phyloP scores from a whole-genome alignment of 2,797 vertebrate species.

The Kryptolebias ocellatus region DNA sequence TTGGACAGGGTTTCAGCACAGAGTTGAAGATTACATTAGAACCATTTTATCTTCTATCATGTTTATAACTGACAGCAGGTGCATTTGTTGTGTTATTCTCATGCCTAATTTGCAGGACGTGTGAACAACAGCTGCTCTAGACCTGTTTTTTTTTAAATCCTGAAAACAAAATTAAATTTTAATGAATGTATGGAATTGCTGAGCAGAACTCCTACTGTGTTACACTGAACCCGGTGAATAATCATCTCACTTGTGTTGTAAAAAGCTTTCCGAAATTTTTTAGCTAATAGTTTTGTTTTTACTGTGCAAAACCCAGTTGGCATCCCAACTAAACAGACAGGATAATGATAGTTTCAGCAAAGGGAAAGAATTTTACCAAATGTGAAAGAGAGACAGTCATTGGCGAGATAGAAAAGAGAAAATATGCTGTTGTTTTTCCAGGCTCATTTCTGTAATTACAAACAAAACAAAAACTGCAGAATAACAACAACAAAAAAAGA shows the following conservation, averaged over 20 bases:
- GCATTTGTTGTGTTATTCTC: constrained; percentile 10
- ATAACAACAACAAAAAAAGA: no score
- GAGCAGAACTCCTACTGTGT: not conserved
- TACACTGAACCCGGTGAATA: not conserved
- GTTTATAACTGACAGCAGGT: constrained; percentile 15
- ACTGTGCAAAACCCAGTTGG: no score
- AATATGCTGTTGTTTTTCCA: no score
- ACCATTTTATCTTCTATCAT: constrained; percentile 19
- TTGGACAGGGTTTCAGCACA: constrained; percentile 32
- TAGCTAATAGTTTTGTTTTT: no score
- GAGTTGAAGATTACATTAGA: constrained; percentile 12
- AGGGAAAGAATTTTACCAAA: no score
- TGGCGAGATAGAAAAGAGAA: no score
- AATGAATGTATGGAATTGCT: constrained; percentile 8
- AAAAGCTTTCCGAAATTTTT: not conserved
- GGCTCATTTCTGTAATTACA: no score
- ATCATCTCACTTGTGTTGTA: not conserved
- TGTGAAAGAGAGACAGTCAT: no score
- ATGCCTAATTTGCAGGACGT: constrained; percentile 11
- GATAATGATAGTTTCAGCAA: no score
- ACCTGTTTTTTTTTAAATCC: constrained; percentile 5
- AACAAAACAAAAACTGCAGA: no score
- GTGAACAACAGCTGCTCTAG: not conserved
- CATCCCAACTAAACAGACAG: no score
- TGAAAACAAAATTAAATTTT: constrained; percentile 1